Conservation (phyloP, 2,113 vertebrate species). For the Macquaria ambigua region DNA sequence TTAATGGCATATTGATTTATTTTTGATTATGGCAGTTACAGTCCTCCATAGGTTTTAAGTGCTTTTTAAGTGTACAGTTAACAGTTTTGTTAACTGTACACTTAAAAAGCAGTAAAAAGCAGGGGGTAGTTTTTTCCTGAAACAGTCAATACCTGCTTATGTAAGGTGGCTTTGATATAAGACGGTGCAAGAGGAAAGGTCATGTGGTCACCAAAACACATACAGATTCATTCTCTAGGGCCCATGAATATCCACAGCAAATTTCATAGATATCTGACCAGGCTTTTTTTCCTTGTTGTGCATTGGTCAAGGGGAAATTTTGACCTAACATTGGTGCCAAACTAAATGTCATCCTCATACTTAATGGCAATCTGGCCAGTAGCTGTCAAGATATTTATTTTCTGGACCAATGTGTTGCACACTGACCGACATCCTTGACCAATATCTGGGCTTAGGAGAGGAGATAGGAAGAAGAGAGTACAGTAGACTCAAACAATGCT, state of each 20-base stretch:
- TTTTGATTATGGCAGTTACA: too few relatives aligned
- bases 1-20: too few relatives aligned
- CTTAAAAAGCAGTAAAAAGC: too few relatives aligned
- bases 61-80: too few relatives aligned
- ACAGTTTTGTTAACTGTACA: too few relatives aligned
- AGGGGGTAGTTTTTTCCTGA: too few relatives aligned
- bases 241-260: not conserved
- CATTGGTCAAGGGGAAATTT: too few relatives aligned
- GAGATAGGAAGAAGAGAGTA: not conserved
- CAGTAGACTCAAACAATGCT: not conserved
- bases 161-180: not conserved
- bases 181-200: not conserved
- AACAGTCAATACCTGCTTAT: not conserved
- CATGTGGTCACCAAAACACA: not conserved
- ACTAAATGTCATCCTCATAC: not conserved
- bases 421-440: not conserved
- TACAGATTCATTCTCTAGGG: not conserved
- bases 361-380: not conserved
- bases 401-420: not conserved
- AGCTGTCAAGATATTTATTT: too few relatives aligned
- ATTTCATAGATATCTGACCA: not conserved
- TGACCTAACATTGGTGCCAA: too few relatives aligned
- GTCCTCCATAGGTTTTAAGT: too few relatives aligned
- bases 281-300: not conserved
- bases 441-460: not conserved